A percentile compares a stretch with the other conserved stretches of the same genome.
phyloP scores from a whole-genome alignment of 92 coral and sea anemone genomes.

The Muricea muricata region DNA sequence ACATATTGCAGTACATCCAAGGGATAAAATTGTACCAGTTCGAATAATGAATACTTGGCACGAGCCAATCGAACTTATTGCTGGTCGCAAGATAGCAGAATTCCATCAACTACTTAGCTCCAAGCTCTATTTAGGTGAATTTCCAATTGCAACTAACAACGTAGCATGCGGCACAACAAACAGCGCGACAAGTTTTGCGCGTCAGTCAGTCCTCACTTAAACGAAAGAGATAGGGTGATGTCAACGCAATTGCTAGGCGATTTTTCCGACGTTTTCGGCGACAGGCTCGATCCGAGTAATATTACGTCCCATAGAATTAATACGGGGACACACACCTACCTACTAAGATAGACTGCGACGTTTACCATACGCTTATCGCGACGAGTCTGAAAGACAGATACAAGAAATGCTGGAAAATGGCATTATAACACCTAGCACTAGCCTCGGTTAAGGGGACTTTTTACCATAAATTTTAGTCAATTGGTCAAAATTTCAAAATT shows the following conservation, averaged over 20 bases:
- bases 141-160: not conserved
- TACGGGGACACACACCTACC: slow-evolving; percentile 16
- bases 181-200: not conserved
- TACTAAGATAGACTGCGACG: slow-evolving; percentile 33
- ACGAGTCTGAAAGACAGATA: slow-evolving; percentile 22
- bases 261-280: slow-evolving; percentile 12
- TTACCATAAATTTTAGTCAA: no score
- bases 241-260: no score
- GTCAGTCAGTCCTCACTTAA: not conserved
- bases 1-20: not conserved
- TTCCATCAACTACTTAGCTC: not conserved
- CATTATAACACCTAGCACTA: no score
- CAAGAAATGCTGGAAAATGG: slow-evolving; percentile 42
- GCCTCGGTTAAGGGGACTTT: no score
- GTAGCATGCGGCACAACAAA: not conserved
- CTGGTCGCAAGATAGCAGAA: not conserved
- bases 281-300: not conserved
- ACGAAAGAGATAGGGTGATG: not conserved
- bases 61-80: not conserved
- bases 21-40: not conserved
- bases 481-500: no score
- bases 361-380: slow-evolving; percentile 26
- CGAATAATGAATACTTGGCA: not conserved
- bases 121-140: not conserved
- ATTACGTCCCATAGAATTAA: not conserved